phyloP scores from a whole-genome alignment of 2,113 vertebrate genomes.

The Mugil cephalus region DNA sequence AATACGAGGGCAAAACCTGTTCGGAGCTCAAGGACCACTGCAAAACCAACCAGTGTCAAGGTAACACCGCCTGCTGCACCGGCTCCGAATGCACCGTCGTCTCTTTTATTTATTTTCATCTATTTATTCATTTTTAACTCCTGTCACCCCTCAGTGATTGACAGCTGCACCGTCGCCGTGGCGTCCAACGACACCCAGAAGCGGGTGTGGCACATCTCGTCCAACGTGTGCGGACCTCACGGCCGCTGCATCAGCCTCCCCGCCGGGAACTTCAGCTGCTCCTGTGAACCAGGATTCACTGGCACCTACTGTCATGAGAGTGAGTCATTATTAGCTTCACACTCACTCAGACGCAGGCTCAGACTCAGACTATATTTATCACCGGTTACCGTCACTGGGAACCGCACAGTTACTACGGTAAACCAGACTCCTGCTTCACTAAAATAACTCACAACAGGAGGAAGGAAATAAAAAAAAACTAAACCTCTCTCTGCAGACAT shows the following conservation, averaged over 20 bases:
- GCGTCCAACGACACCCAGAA: constrained; percentile 85
- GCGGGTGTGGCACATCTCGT: constrained; percentile 85
- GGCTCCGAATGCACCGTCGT: too few species aligned
- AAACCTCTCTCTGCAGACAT: constrained; percentile 88
- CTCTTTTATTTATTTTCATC: too few species aligned
- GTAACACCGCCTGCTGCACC: constrained; percentile 68
- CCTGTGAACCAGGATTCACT: constrained; percentile 93
- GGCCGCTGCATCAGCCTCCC: constrained; percentile 93
- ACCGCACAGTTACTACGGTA: constrained; percentile 36
- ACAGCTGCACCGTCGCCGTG: constrained; percentile 92
- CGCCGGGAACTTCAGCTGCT: constrained; percentile 94
- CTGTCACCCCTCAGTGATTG: constrained; percentile 86
- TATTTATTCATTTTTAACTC: too few species aligned
- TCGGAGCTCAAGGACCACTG: constrained; percentile 93
- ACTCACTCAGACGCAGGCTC: neutral
- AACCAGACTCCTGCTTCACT: constrained; percentile 19
- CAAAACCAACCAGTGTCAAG: constrained; percentile 91
- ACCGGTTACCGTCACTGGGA: constrained; percentile 52
- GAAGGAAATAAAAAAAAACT: too few species aligned
- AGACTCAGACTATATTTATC: constrained; percentile 64
- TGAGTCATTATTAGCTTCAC: constrained; percentile 82
- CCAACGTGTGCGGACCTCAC: constrained; percentile 93
- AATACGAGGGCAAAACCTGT: constrained; percentile 93
- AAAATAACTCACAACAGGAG: neutral
- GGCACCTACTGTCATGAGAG: constrained; percentile 97